Evolutionary conservation across 2,797 vertebrate species (phyloP).

Genomic region (Mormyrops attenuatus): DNA sequence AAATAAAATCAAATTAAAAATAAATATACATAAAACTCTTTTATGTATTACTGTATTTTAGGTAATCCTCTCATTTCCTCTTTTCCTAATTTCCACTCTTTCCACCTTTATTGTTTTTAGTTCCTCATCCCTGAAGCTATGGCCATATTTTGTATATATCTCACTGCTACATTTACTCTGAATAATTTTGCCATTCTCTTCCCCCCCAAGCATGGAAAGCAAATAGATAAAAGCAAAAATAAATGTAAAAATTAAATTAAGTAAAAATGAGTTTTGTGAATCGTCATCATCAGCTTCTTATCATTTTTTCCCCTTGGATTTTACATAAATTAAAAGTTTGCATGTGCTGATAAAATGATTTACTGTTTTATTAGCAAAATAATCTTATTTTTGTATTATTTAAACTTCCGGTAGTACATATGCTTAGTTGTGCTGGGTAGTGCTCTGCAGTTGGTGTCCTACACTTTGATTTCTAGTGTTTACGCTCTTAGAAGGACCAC

Average conservation of each 20-base stretch:
- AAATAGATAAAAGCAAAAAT: not conserved
- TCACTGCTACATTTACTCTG: conserved; percentile 26
- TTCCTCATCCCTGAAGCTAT: not conserved
- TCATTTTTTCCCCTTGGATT: not conserved
- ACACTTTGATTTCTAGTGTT: not conserved
- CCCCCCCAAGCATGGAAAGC: not conserved
- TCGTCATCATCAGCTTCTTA: not conserved
- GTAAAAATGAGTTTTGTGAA: not conserved
- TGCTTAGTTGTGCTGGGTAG: not conserved
- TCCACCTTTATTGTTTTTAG: not conserved
- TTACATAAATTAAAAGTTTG: not conserved
- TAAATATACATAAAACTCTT: not conserved
- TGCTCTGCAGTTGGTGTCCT: not conserved
- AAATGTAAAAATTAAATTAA: not conserved
- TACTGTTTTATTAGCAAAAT: not conserved
- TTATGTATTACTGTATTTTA: not conserved
- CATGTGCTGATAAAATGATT: not conserved
- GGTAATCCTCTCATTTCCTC: not conserved
- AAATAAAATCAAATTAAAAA: not conserved
- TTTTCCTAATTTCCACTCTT: not conserved
- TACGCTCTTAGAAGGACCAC: not conserved
- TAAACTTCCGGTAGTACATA: not conserved
- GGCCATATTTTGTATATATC: not conserved
- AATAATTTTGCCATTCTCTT: conserved; percentile 3
- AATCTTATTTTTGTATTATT: not conserved